A percentile compares a stretch with the other conserved stretches of the same genome.
These are phyloP conservation scores for Heterodera filipjevi DNA, from an alignment of 2,888 invertebrate genomes.

Conservation along the genomic window DNA sequence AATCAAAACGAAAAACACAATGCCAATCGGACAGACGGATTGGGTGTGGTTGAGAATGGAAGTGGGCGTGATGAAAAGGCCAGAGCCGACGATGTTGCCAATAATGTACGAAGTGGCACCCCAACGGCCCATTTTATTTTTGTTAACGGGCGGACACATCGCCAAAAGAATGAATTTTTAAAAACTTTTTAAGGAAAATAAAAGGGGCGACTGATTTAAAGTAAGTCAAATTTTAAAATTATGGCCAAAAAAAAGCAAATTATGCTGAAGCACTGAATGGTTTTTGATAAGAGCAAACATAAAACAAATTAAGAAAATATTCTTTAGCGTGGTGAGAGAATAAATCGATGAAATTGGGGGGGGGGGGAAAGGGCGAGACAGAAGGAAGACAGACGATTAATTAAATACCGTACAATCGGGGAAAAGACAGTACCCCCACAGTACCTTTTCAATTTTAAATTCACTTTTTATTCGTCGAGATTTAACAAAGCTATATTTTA, in stretches of 20 bases:
- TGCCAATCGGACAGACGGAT: constrained; percentile 68
- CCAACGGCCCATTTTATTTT: constrained; percentile 45
- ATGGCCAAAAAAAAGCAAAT: constrained; percentile 2
- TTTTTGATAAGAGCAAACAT: not conserved
- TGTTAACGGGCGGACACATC: constrained; percentile 2
- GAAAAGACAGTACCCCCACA: too few species aligned
- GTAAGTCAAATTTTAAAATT: not conserved
- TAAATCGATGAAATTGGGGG: not conserved
- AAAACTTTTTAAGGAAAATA: not conserved
- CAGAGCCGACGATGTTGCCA: constrained; percentile 49
- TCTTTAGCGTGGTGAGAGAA: not conserved
- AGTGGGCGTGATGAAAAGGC: constrained; percentile 51
- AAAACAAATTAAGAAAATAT: not conserved
- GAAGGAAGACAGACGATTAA: too few species aligned
- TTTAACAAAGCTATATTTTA: too few species aligned
- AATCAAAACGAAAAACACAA: not conserved
- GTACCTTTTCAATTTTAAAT: too few species aligned
- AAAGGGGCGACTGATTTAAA: not conserved
- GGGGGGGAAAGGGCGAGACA: not conserved
- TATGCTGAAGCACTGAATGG: not conserved
- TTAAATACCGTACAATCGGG: too few species aligned
- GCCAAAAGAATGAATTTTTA: not conserved
- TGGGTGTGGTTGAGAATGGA: constrained; percentile 60
- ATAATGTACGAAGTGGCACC: constrained; percentile 46
- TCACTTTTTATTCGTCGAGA: too few species aligned